Conservation (phyloP, 2,113 vertebrate genomes). For the Oryzias melastigma region DNA sequence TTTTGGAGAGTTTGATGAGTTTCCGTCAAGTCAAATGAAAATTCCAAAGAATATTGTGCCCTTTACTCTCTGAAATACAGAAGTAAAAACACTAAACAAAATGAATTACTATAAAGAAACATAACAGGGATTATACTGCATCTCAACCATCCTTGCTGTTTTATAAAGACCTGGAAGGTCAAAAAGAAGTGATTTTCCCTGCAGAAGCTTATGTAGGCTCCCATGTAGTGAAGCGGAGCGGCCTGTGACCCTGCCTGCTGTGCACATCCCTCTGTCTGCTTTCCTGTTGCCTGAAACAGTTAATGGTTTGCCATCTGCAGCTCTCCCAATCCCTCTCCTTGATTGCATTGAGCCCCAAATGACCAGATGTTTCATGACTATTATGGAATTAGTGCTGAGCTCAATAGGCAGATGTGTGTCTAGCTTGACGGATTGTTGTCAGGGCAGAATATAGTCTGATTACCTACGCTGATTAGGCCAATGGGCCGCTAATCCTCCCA, state of each 20-base stretch:
- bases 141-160: background rate
- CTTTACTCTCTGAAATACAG: no score
- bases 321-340: slow-evolving; percentile 68
- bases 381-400: slow-evolving; percentile 80
- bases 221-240: slow-evolving; percentile 12
- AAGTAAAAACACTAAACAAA: no score
- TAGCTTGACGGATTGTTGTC: slow-evolving; percentile 69
- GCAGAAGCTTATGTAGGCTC: slow-evolving; percentile 7
- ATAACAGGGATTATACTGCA: background rate
- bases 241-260: slow-evolving; percentile 33
- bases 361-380: slow-evolving; percentile 82
- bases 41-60: no score
- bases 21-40: no score
- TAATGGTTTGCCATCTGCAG: slow-evolving; percentile 73
- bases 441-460: slow-evolving; percentile 72
- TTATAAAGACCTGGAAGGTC: background rate
- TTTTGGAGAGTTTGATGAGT: no score
- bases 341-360: slow-evolving; percentile 73
- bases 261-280: slow-evolving; percentile 17
- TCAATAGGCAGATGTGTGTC: slow-evolving; percentile 81
- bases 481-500: slow-evolving; percentile 65
- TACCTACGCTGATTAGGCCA: slow-evolving; percentile 75
- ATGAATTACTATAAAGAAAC: no score
- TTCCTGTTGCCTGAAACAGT: slow-evolving; percentile 39
- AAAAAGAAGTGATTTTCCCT: background rate